A percentile compares a stretch with the other conserved stretches of the same genome.
Evolutionary conservation across 1,140 invertebrate genomes (phyloP).

Genomic region (Drosophila hydei): DNA sequence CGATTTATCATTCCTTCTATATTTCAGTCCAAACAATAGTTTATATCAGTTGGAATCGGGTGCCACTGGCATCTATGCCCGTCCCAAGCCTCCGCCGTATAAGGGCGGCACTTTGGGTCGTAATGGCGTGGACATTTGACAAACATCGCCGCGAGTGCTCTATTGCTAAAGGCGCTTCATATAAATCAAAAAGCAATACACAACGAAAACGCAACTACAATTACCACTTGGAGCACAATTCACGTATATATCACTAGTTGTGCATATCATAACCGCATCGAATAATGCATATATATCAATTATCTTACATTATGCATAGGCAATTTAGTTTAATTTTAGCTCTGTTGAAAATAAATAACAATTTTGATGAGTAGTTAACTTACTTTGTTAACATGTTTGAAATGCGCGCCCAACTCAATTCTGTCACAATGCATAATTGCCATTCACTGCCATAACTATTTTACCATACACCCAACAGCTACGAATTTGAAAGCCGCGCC

Average conservation of each 20-base stretch:
- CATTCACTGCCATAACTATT: too few species aligned
- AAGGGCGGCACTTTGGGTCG: slow-evolving; percentile 68
- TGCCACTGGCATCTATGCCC: slow-evolving; percentile 68
- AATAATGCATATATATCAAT: slow-evolving; percentile 30
- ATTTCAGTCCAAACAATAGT: slow-evolving; percentile 73
- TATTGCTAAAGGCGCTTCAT: slow-evolving; percentile 64
- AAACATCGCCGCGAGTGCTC: slow-evolving; percentile 78
- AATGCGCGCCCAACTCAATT: neutral
- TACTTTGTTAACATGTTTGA: neutral
- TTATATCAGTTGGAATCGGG: slow-evolving; percentile 73
- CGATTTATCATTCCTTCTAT: neutral
- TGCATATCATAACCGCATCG: slow-evolving; percentile 35
- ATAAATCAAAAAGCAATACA: slow-evolving; percentile 53
- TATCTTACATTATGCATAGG: slow-evolving; percentile 31
- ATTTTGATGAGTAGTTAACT: neutral
- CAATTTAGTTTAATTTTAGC: slow-evolving; percentile 36
- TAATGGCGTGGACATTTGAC: slow-evolving; percentile 81
- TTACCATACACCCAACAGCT: too few species aligned
- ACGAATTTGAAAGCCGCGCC: neutral
- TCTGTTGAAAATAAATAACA: slow-evolving; percentile 37
- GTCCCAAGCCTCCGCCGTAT: slow-evolving; percentile 81
- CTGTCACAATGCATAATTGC: neutral
- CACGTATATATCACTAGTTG: slow-evolving; percentile 1
- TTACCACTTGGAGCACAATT: slow-evolving; percentile 5
- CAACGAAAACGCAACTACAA: slow-evolving; percentile 13